A percentile compares a stretch with the other conserved stretches of the same genome.
Evolutionary conservation across 2,797 vertebrate genomes (phyloP).

Genomic region (Aythya fuligula): DNA sequence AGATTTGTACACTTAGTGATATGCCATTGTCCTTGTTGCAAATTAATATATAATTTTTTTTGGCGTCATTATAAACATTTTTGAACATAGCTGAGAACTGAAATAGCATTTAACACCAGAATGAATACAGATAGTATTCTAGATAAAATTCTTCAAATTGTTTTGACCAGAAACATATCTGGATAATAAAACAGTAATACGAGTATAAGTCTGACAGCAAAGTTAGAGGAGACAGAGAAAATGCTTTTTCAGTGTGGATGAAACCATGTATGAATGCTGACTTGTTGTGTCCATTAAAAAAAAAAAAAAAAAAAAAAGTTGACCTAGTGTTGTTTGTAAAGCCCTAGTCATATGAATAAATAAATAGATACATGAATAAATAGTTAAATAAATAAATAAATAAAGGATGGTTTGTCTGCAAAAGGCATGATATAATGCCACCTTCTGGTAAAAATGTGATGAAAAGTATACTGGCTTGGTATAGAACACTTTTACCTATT

Average conservation of each 20-base stretch:
- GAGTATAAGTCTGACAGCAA: neutral
- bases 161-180: neutral
- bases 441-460: slow-evolving; percentile 73
- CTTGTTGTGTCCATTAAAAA: neutral
- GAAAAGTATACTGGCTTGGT: neutral
- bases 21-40: neutral
- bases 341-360: neutral
- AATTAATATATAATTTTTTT: neutral
- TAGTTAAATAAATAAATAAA: no score
- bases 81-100: neutral
- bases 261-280: neutral
- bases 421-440: slow-evolving; percentile 75
- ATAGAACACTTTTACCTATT: neutral
- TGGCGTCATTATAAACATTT: neutral
- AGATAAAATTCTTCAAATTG: neutral
- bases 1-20: neutral
- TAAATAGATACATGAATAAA: no score
- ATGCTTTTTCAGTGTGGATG: neutral
- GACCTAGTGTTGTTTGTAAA: neutral
- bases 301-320: neutral
- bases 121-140: neutral
- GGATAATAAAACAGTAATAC: neutral
- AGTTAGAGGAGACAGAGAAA: neutral
- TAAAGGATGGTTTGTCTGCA: neutral
- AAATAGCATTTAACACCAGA: neutral